Conservation (phyloP, 2,888 invertebrate genomes). For the Protonemura montana region DNA sequence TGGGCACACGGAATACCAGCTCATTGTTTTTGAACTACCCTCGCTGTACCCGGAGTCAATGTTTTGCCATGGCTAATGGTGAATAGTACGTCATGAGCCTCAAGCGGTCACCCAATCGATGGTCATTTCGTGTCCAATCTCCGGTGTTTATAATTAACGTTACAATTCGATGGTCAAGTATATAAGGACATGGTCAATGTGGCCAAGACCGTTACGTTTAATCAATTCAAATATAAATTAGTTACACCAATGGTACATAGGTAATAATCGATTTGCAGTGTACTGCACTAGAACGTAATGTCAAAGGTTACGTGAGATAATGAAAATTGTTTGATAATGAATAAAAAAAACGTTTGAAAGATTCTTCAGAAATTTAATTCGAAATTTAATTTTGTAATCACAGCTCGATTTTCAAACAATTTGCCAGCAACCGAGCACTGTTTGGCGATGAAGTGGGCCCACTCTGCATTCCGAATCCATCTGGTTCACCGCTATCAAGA, state of each 20-base stretch:
- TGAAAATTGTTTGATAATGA: no score
- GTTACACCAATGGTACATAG: no score
- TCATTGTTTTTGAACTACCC: neutral
- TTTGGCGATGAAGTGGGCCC: no score
- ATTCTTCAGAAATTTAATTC: no score
- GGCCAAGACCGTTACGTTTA: neutral
- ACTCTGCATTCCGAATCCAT: no score
- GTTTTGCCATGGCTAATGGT: neutral
- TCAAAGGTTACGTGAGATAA: neutral
- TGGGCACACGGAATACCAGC: neutral
- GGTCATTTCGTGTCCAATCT: neutral
- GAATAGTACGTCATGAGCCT: neutral
- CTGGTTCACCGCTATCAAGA: no score
- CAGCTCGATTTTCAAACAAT: neutral
- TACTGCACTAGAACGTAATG: neutral
- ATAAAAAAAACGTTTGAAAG: neutral
- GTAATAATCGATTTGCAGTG: neutral
- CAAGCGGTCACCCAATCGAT: neutral
- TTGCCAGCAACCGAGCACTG: neutral
- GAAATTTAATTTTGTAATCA: no score
- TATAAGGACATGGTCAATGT: neutral
- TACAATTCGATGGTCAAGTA: neutral
- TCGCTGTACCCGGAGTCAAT: neutral
- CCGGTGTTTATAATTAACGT: neutral
- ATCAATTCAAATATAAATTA: neutral